phyloP scores from a whole-genome alignment of 2,888 invertebrate species.

The Nemotelus nigrinus region DNA sequence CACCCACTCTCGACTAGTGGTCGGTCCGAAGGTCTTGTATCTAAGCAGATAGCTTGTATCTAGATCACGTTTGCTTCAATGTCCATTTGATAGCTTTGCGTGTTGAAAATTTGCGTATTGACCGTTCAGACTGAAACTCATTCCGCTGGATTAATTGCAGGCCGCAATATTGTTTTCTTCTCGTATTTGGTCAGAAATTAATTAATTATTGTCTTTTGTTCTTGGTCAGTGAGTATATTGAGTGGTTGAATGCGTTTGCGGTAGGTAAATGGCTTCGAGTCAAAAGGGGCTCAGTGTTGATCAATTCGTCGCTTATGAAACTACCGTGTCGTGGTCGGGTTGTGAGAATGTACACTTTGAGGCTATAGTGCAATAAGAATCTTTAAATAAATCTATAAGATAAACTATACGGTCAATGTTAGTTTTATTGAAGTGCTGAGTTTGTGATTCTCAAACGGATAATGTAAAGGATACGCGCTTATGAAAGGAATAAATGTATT shows the following conservation, averaged over 20 bases:
- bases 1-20: not conserved
- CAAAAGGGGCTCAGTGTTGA: constrained; percentile 30
- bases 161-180: constrained; percentile 41
- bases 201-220: constrained; percentile 44
- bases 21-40: not conserved
- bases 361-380: too few relatives aligned
- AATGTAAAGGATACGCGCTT: too few relatives aligned
- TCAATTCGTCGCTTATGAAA: not conserved
- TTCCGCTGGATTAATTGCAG: constrained; percentile 26
- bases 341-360: not conserved
- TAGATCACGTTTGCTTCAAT: constrained; percentile 29
- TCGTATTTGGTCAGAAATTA: constrained; percentile 46
- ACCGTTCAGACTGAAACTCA: constrained; percentile 29
- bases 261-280: constrained; percentile 31
- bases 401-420: too few relatives aligned
- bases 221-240: constrained; percentile 3
- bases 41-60: constrained; percentile 7
- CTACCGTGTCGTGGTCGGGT: not conserved
- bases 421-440: too few relatives aligned
- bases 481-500: too few relatives aligned
- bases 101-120: constrained; percentile 42
- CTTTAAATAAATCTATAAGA: too few relatives aligned
- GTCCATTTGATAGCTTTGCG: constrained; percentile 34
- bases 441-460: too few relatives aligned
- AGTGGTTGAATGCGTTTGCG: constrained; percentile 15